Base-by-base conservation (phyloP, 2,888 invertebrate species). In the Choreutis nemorana region DNA sequence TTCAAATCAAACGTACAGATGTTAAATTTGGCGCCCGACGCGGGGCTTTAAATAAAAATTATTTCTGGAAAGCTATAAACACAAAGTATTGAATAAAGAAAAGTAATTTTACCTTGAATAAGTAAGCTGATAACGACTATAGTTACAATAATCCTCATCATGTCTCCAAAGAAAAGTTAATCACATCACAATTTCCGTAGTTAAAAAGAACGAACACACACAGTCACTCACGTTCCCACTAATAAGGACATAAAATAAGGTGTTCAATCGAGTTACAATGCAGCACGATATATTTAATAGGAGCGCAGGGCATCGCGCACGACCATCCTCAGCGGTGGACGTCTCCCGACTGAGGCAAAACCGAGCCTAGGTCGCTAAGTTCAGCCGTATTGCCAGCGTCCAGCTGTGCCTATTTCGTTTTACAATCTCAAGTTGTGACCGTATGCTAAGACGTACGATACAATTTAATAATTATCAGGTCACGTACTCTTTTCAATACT, bases 101-200 rank as follows among this genome's bases (percentile, higher is more conserved):
- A n/a, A n/a, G n/a, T n/a, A n/a, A n/a, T n/a, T n/a, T 55, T 70
- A 73, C 73, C 75, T 71, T 68, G 66, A 44, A 73, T 53, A 48
- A 75, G 58, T 50, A 77, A 61, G 54, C 64, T 62, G 48, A 73
- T 41, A 41, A 71, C 49, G 41, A 55, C 54, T 42, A 71, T 54
- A 53, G 64, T 50, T 55, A 72, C 48, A 61, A 68, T 67, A 75
- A 77, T 77, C 72, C 72, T 73, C 55, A 59, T 55, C 43, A 53
- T 51, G 45, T 53, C 55, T 51, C 25, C 45, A 51, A 50, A 52
- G 45, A 44, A 58, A 56, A 52, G 53, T 56, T 52, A 56, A 60
- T 65, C 65, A 70, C 72, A 61, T 55, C 68, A 72, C 70, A 40
- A 39, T 41, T 50, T 49, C 44, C 14, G 18, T 44, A 34, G 40